phyloP scores from a whole-genome alignment of 2,113 vertebrate species.

The Stigmatopora argus region DNA sequence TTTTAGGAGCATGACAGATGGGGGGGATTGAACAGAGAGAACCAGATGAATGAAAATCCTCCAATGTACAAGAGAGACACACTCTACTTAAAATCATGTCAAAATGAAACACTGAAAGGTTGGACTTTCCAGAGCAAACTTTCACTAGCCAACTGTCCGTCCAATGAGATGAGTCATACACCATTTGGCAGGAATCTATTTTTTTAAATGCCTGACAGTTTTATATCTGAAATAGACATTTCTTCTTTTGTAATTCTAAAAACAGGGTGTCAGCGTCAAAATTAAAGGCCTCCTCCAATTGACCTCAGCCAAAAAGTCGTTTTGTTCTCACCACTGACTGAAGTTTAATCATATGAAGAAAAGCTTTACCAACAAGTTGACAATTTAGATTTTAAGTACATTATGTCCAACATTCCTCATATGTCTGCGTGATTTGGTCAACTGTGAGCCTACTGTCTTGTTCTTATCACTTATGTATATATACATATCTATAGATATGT shows the following conservation, averaged over 20 bases:
- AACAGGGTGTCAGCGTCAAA: not conserved
- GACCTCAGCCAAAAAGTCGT: too few species aligned
- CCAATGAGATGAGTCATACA: not conserved
- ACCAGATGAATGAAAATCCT: constrained; percentile 34
- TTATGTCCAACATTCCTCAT: too few species aligned
- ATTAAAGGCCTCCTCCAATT: too few species aligned
- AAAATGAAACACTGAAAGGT: constrained; percentile 17
- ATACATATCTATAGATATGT: too few species aligned
- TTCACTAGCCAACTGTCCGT: constrained; percentile 13
- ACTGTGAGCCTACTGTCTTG: too few species aligned
- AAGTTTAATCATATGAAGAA: too few species aligned
- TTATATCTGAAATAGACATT: not conserved
- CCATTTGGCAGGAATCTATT: not conserved
- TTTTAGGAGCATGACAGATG: constrained; percentile 41
- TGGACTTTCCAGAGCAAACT: constrained; percentile 6
- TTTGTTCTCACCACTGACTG: too few species aligned
- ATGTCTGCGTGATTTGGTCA: too few species aligned
- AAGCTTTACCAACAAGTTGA: too few species aligned
- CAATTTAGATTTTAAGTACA: not conserved
- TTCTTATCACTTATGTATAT: too few species aligned
- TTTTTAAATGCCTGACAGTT: constrained; percentile 2
- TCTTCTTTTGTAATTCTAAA: not conserved
- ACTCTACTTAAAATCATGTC: constrained; percentile 35
- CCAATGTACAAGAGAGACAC: constrained; percentile 31
- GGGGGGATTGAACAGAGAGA: constrained; percentile 27